Base-by-base conservation (phyloP, 2,888 invertebrate genomes). In the Hydrotaea diabolus region DNA sequence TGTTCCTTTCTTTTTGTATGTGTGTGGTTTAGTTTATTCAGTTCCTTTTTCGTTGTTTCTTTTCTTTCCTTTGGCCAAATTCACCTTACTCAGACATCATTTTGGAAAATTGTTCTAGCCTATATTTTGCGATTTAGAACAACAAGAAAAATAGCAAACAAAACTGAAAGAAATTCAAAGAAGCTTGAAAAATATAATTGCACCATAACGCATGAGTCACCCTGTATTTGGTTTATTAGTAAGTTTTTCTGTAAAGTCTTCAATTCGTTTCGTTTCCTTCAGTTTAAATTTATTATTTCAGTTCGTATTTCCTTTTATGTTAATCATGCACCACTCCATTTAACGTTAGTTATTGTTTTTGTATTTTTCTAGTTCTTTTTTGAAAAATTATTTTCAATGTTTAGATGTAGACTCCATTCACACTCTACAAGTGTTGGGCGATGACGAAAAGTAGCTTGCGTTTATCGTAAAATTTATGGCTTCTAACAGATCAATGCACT, bases 161-260 rank as follows among this genome's bases (percentile, higher is more conserved):
- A 49, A 77, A 36, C 26, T 62, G 53, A 80, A 75, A 69, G 75
- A 66, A 72, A 77, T 77, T 80, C 87, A 88, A 78, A 83, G 87
- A 87, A 89, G 92, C 91, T 91, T 91, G 90, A 90, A 91, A 92
- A 91, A 92, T 92, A 92, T 91, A 92, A 92, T 92, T 92, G 92
- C 92, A 92, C 92, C 91, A 89, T 90, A 90, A 91, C 88, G 92
- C 92, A 92, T 92, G 92, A 92, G 92, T 91, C 92, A 92, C 91
- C 92, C 91, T 84, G 78, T 81, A 79, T 77, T 80, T 80, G 21
- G 39, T 73, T 71, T 74, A 9, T 73, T 13, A 46, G 55, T 62
- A 8, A 31, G 36, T 62, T 4, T 26, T n/a, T n/a, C n/a, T n/a
- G n/a, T n/a, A n/a, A n/a, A n/a, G n/a, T n/a, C 26, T 15, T 59